These are phyloP conservation scores for Apis cerana DNA, from an alignment of 1,140 invertebrate genomes.

Conservation along the genomic window DNA sequence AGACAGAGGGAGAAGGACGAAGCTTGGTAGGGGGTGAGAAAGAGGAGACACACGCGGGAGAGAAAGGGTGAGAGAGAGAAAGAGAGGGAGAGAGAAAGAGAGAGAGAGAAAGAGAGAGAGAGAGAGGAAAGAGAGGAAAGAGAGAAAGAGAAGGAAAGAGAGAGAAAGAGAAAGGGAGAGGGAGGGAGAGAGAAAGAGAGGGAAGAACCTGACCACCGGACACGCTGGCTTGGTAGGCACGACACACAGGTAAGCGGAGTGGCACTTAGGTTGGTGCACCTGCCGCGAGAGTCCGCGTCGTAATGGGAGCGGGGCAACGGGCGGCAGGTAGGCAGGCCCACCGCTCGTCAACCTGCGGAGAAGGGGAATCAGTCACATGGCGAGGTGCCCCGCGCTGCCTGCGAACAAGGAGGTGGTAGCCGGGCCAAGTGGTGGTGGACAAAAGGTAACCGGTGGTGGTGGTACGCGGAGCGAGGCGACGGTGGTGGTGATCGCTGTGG, in stretches of 20 bases:
- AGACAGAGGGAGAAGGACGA: constrained; percentile 50
- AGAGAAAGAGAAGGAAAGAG: not conserved
- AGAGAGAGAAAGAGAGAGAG: constrained; percentile 38
- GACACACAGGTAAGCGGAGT: constrained; percentile 72
- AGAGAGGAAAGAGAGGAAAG: constrained; percentile 1
- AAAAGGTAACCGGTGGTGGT: constrained; percentile 51
- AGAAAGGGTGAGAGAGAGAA: not conserved
- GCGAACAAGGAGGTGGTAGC: constrained; percentile 59
- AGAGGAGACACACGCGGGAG: constrained; percentile 28
- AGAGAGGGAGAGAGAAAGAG: constrained; percentile 32
- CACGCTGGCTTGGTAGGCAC: constrained; percentile 67
- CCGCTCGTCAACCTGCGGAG: constrained; percentile 76
- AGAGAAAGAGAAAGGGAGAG: constrained; percentile 23
- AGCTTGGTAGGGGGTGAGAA: constrained; percentile 29
- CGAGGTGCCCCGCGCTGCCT: constrained; percentile 60
- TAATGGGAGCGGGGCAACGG: constrained; percentile 81
- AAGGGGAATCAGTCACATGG: constrained; percentile 80
- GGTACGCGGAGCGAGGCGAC: constrained; percentile 18
- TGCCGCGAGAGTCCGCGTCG: constrained; percentile 81
- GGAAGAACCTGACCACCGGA: constrained; percentile 66
- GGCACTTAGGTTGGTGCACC: constrained; percentile 79
- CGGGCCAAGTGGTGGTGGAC: constrained; percentile 53
- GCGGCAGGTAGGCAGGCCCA: constrained; percentile 81
- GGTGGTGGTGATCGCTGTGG: constrained; percentile 8
- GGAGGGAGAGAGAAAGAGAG: constrained; percentile 52